Evolutionary conservation across 2,888 invertebrate genomes (phyloP).

Genomic region (Cephalotes varians): DNA sequence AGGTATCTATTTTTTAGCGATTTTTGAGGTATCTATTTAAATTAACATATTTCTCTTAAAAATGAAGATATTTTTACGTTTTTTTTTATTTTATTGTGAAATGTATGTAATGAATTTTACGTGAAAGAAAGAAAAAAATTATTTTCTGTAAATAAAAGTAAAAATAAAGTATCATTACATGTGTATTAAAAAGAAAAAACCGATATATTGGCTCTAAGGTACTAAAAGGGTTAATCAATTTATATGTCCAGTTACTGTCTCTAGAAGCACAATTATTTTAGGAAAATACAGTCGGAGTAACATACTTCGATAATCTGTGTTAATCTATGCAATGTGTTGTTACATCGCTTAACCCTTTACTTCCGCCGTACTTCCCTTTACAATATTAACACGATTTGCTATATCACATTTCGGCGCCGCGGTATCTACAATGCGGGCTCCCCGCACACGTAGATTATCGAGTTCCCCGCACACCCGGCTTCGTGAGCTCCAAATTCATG

Average conservation of each 20-base stretch:
- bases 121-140: too few relatives aligned
- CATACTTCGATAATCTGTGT: conserved; percentile 6
- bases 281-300: not conserved
- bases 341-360: conserved; percentile 21
- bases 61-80: too few relatives aligned
- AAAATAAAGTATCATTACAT: too few relatives aligned
- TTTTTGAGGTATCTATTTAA: too few relatives aligned
- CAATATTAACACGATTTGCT: conserved; percentile 30
- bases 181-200: too few relatives aligned
- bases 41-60: too few relatives aligned
- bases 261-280: not conserved
- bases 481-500: conserved; percentile 35
- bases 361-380: conserved; percentile 25
- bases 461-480: conserved; percentile 18
- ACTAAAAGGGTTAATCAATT: too few relatives aligned
- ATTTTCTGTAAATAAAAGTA: too few relatives aligned
- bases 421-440: conserved; percentile 36
- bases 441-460: conserved; percentile 35
- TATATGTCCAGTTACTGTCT: not conserved
- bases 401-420: conserved; percentile 41
- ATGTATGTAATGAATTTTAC: too few relatives aligned
- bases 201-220: too few relatives aligned
- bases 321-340: conserved; percentile 1
- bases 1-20: too few relatives aligned
- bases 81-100: too few relatives aligned